Base-by-base conservation (phyloP, 2,888 invertebrate genomes). In the Trichacis sp. region DNA sequence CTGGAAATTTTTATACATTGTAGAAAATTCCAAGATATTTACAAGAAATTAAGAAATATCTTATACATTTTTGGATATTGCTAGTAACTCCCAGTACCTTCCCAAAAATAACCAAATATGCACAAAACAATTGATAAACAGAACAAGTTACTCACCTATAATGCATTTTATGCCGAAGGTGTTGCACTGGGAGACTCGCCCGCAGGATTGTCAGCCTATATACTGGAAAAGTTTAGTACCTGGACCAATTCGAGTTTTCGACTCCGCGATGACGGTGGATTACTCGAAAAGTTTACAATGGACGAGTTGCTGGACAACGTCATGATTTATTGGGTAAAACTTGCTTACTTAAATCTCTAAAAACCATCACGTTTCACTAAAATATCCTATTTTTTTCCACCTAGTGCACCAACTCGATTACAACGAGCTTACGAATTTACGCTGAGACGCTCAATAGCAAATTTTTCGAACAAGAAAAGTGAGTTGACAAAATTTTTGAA, bases 171-270 rank as follows among this genome's bases (percentile, higher is more conserved):
- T n/a, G 1, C 14, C 15, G 15, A 63, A 92, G 93, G 93, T 15
- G 86, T 89, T 1, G 91, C 87, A 0, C 81, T 96, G 29, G 85
- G 88, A 14, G 92, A 94, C 71, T 92, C 93, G 0, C 97, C 97
- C 0, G 88, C 92, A 0, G 96, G 95, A 0, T 84, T 97, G 59
- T 95, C 95, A 0, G 93, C 93, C 0, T 97, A 96, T 76, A 92
- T 97, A 52, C 83, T 97, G 9, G 96, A 97, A 76, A 97, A 96
- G 81, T 96, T 95, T 85, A 90, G 91, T 9, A 88, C 90, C 0
- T 92, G 93, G 91, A 93, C 92, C 0, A 87, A 90, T 78, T 77
- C 79, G 0, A 79, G 84, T 0, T 87, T 87, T 78, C 84, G 82
- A 47, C 75, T 83, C 24, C 81, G 84, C 20, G 79, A 85, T 0